phyloP scores from a whole-genome alignment of 92 coral and sea anemone genomes.

The Blastomussa wellsi region DNA sequence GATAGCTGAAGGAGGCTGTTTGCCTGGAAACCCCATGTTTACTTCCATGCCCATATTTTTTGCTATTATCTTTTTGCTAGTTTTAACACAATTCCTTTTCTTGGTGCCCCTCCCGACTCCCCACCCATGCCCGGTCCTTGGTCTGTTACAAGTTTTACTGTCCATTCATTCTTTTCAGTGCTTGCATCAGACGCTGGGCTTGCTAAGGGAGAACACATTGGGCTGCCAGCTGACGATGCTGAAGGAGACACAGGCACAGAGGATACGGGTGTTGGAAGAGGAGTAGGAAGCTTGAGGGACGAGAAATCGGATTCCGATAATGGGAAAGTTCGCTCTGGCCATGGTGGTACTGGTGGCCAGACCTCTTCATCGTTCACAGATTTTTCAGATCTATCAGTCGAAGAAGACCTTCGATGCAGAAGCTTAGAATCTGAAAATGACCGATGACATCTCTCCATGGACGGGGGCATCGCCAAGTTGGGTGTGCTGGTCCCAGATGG shows the following conservation, averaged over 20 bases:
- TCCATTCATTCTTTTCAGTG: constrained; percentile 90
- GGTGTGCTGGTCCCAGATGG: constrained; percentile 29
- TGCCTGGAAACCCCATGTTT: constrained; percentile 1
- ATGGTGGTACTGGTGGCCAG: constrained; percentile 94
- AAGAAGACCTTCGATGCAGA: constrained; percentile 80
- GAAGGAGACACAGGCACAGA: constrained; percentile 86
- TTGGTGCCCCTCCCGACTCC: constrained; percentile 77
- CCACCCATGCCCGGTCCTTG: constrained; percentile 64
- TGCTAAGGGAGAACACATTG: constrained; percentile 93
- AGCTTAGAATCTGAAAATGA: constrained; percentile 78
- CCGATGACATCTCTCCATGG: constrained; percentile 64
- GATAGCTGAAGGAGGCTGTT: constrained; percentile 27
- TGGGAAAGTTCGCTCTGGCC: constrained; percentile 85
- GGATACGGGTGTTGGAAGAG: constrained; percentile 82
- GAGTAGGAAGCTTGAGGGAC: constrained; percentile 86
- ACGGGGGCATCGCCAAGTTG: constrained; percentile 18
- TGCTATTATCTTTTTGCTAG: constrained; percentile 87
- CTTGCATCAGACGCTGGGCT: constrained; percentile 87
- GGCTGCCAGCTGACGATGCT: constrained; percentile 82
- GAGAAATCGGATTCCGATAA: constrained; percentile 82
- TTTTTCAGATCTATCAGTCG: constrained; percentile 78
- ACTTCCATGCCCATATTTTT: constrained; percentile 12
- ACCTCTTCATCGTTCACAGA: constrained; percentile 57
- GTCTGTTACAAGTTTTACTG: constrained; percentile 93
- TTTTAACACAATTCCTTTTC: constrained; percentile 96